Percentiles rank a stretch among this genome's conserved stretches.
phyloP scores from a whole-genome alignment of 2,888 invertebrate species.

The Nineta flava region DNA sequence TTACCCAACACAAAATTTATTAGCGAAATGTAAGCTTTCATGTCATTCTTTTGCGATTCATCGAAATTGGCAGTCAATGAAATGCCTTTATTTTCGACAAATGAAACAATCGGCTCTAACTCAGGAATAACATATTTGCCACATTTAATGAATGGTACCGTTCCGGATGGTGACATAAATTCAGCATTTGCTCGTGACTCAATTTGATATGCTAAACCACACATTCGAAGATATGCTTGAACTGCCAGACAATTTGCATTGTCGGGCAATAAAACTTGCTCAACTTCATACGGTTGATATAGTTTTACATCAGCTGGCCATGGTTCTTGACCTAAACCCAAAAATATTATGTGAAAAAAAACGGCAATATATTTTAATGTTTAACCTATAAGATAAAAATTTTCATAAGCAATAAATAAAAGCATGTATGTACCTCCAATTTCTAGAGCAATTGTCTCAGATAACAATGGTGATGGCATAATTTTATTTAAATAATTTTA shows the following conservation, averaged over 20 bases:
- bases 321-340: slow-evolving; percentile 58
- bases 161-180: slow-evolving; percentile 89
- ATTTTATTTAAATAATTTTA: not conserved
- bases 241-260: slow-evolving; percentile 88
- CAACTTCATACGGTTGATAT: slow-evolving; percentile 81
- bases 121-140: slow-evolving; percentile 82
- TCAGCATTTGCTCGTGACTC: slow-evolving; percentile 84
- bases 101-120: slow-evolving; percentile 79
- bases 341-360: slow-evolving; percentile 8
- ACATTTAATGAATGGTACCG: slow-evolving; percentile 82
- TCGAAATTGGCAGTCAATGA: slow-evolving; percentile 55
- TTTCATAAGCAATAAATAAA: not conserved
- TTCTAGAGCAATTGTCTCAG: slow-evolving; percentile 8
- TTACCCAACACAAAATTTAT: slow-evolving; percentile 78
- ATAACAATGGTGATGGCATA: not conserved
- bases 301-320: slow-evolving; percentile 81
- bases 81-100: slow-evolving; percentile 71
- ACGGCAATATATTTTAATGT: not conserved
- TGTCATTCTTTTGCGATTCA: slow-evolving; percentile 67
- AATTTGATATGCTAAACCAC: slow-evolving; percentile 64
- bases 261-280: slow-evolving; percentile 86
- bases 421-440: slow-evolving; percentile 11
- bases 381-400: too few relatives aligned
- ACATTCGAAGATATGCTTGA: slow-evolving; percentile 88
- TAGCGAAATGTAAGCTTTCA: slow-evolving; percentile 85